Evolutionary conservation across 2,888 invertebrate species (phyloP).

Genomic region (Poecilobothrus nobilitatus): DNA sequence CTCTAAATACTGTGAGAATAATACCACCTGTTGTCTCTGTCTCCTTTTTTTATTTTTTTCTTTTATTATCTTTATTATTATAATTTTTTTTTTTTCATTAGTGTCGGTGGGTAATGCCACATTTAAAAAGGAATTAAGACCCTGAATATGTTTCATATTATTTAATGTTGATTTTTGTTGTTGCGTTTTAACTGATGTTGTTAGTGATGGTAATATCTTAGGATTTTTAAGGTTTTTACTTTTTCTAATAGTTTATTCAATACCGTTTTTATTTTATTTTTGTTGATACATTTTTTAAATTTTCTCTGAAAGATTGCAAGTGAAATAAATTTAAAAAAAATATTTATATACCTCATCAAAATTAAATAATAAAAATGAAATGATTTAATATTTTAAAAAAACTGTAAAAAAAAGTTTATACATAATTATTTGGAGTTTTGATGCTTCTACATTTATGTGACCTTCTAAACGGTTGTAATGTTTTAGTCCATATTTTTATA

Average conservation of each 20-base stretch:
- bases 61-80: background rate
- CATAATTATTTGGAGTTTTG: too few relatives aligned
- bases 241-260: background rate
- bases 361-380: too few relatives aligned
- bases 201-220: background rate
- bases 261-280: background rate
- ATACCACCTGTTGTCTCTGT: slow-evolving; percentile 23
- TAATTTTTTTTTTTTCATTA: background rate
- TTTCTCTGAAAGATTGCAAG: background rate
- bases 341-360: too few relatives aligned
- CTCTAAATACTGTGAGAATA: slow-evolving; percentile 22
- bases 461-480: too few relatives aligned
- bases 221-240: background rate
- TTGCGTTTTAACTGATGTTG: background rate
- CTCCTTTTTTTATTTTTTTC: background rate
- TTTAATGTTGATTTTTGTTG: background rate
- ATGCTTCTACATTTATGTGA: too few relatives aligned
- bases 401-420: too few relatives aligned
- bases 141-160: slow-evolving; percentile 18
- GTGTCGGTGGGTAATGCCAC: slow-evolving; percentile 21
- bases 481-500: too few relatives aligned
- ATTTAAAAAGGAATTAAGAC: slow-evolving; percentile 24
- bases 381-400: too few relatives aligned
- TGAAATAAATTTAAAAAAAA: background rate
- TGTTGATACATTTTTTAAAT: background rate